Evolutionary conservation across 2,797 vertebrate species (phyloP), one percentile per base, ranked within the genome.

Genomic region (Platalea minor): DNA sequence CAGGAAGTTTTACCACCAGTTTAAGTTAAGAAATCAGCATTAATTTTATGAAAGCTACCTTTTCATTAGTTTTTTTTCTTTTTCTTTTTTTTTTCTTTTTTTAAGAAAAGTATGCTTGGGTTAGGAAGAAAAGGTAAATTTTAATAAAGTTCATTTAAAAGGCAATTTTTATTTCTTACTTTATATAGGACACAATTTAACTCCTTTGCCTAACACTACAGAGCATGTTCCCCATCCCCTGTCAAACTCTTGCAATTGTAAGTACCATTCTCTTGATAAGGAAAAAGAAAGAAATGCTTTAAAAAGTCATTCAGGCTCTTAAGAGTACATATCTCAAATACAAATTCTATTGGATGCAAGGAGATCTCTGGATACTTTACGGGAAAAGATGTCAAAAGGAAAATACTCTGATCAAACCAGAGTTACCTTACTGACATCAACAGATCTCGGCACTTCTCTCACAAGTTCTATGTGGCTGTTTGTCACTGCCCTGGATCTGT

Each of bases 351-450:
- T 3, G 0, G 75, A 73, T 64, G n/a, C 56, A 57, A 67, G 31
- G 37, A 87, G 33, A 83, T 74, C 31, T 70, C 68, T 26, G 15
- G 51, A 41, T 21, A 31, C 10, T 35, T 63, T 13, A 67, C 0
- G 5, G 20, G 37, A 81, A 81, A 92, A 94, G 19, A 51, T 7
- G 7, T 51, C 59, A 87, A 63, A 90, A 84, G 39, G 33, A 85
- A 97, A 97, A 87, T n/a, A 61, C 75, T 43, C 45, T 46, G 74
- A 87, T 65, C 39, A 91, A 91, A 76, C 26, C 45, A 69, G 28
- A 67, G 24, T 13, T 28, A 53, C 43, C 28, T 68, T n/a, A 39
- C 54, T 65, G 59, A 48, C 56, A 90, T 37, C 19, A 60, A 82
- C 65, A 86, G 63, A 17, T 26, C 91, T 3, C 14, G 5, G 33